Base-by-base conservation (phyloP, 2,797 vertebrate genomes). In the Hafferia zeledoni region DNA sequence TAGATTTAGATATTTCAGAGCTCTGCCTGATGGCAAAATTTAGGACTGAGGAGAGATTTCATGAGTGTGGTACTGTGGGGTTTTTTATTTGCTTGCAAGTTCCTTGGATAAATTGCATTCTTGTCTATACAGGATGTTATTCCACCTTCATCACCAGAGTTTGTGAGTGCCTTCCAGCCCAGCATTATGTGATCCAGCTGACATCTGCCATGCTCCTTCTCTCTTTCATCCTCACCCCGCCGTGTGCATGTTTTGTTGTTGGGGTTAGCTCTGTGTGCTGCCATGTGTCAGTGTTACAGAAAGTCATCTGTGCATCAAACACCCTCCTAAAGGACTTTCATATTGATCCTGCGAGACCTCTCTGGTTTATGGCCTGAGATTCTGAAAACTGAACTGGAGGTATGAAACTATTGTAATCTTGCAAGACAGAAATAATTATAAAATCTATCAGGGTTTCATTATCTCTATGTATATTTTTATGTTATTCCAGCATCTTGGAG, bases 291-390 rank as follows among this genome's bases (percentile, higher is more conserved):
- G 93, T 50, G 87, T 76, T 94, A 53, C 79, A 90, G 83, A 91
- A 87, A 96, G 69, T 95, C 93, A 93, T 71, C 85, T 95, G 92
- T 90, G 91, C 87, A 90, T 93, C 94, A 96, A 95, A 96, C 94
- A 83, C 74, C 90, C 77, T 46, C 67, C 87, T 94, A 95, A 97
- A 96, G 94, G 95, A 87, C 91, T 95, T 87, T 74, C 85, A 89
- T 93, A 86, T 93, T 96, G 89, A 79, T 93, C 85, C 60, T 82
- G 85, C 55, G 72, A 79, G 83, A 82, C 67, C 63, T 22, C 77
- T 92, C 87, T 84, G 59, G 23, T 96, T 96, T 96, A 97, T 56
- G 67, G 80, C 67, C 89, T 70, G 77, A 72, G 83, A 87, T 56
- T 86, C 87, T 39, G 61, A 90, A 90, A 72, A 37, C 91, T 88